A percentile compares a stretch with the other conserved stretches of the same genome.
Evolutionary conservation across 2,888 invertebrate species (phyloP).

Genomic region (Meloe dianella): DNA sequence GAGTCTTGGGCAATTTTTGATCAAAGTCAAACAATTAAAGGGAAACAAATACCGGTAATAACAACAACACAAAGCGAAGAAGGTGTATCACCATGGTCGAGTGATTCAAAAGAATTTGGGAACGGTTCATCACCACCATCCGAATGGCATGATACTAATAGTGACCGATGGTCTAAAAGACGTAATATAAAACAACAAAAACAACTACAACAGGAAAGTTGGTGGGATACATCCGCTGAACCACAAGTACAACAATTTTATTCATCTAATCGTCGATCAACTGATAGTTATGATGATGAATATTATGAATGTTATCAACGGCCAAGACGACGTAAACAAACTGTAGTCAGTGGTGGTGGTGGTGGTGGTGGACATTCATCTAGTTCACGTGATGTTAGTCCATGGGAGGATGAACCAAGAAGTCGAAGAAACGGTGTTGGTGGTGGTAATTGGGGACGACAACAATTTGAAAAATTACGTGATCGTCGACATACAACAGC

Average conservation of each 20-base stretch:
- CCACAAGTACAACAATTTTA: slow-evolving; percentile 54
- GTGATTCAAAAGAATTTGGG: slow-evolving; percentile 72
- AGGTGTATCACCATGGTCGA: slow-evolving; percentile 77
- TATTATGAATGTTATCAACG: slow-evolving; percentile 56
- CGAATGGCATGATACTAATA: slow-evolving; percentile 63
- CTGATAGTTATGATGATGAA: slow-evolving; percentile 59
- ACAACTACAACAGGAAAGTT: slow-evolving; percentile 57
- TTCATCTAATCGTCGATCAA: slow-evolving; percentile 54
- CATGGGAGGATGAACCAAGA: slow-evolving; percentile 76
- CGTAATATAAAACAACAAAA: slow-evolving; percentile 46
- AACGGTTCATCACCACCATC: slow-evolving; percentile 58
- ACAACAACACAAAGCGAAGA: slow-evolving; percentile 56
- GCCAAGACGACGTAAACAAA: slow-evolving; percentile 50
- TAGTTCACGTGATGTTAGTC: slow-evolving; percentile 77
- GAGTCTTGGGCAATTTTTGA: slow-evolving; percentile 66
- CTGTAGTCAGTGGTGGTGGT: slow-evolving; percentile 37
- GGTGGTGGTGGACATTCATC: slow-evolving; percentile 63
- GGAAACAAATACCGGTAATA: slow-evolving; percentile 41
- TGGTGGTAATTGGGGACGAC: slow-evolving; percentile 57
- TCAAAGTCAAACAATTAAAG: slow-evolving; percentile 53
- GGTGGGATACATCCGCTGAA: slow-evolving; percentile 60
- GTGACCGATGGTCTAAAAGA: slow-evolving; percentile 53
- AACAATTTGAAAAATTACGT: slow-evolving; percentile 56
- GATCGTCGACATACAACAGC: slow-evolving; percentile 62
- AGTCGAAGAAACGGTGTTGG: slow-evolving; percentile 58